Evolutionary conservation across 2,113 vertebrate species (phyloP), one percentile per base, ranked within the genome.

Genomic region (Oncorhynchus tshawytscha): DNA sequence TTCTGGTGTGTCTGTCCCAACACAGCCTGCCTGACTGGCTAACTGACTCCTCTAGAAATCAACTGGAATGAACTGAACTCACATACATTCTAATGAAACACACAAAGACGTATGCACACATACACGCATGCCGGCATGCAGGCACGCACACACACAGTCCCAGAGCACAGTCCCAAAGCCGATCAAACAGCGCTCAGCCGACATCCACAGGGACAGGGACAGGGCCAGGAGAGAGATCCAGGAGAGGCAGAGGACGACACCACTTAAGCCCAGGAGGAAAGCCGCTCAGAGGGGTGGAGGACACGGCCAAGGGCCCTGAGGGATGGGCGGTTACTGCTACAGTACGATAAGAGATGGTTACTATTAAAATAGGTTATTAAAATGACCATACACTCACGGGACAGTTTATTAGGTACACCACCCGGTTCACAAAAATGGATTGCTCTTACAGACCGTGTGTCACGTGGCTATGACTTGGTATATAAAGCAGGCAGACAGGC

Each of bases 201-300:
- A 51, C 49, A 51, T 77, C 81, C 67, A 22, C 18, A 62, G 74
- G 49, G 49, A 4, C 48, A 49, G 48, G 48, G 4, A 22, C 15
- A 62, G 74, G 49, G 49, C 49, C 49, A 51, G 49, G 49, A 51
- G 49, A 51, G 15, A 51, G 49, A 51, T 16, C 71, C 59, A 75
- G 74, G 67, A 75, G 79, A 82, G 72, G 65, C 51, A 81, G 81
- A 82, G 85, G 80, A 83, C 77, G 5, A 34, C 39, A 1, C 24
- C 20, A 71, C 57, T 48, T 62, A 70, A 54, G 65, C 57, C 71
- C 69, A 3, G 62, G 7, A 57, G 67, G 6, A 54, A 48, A 74
- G 68, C 76, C 70, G 59, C 54, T 22, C 2, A 7, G 48, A 54
- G 70, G 70, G 65, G 29, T 72, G 72, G 74, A 78, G 82, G 81